These are phyloP conservation scores for Dendrolimus pini DNA, from an alignment of 2,888 invertebrate genomes.

Conservation along the genomic window DNA sequence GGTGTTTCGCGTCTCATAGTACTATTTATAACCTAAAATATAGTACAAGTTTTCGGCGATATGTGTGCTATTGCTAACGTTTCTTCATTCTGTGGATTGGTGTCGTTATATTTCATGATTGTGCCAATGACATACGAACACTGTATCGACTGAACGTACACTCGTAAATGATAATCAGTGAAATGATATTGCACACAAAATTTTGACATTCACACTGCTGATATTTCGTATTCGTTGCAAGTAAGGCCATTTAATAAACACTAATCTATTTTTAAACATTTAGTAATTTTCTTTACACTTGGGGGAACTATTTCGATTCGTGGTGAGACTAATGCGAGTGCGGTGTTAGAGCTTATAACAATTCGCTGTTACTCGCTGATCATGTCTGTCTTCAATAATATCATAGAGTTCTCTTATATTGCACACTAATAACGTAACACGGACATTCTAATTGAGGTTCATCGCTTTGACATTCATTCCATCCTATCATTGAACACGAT, in stretches of 20 bases:
- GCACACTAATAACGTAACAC: slow-evolving; percentile 75
- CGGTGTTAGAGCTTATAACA: slow-evolving; percentile 62
- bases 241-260: slow-evolving; percentile 77
- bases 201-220: slow-evolving; percentile 76
- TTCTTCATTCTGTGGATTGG: slow-evolving; percentile 69
- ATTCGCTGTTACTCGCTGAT: slow-evolving; percentile 56
- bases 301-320: slow-evolving; percentile 66
- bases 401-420: slow-evolving; percentile 53
- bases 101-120: slow-evolving; percentile 67
- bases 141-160: slow-evolving; percentile 63
- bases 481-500: slow-evolving; percentile 65
- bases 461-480: slow-evolving; percentile 76
- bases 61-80: slow-evolving; percentile 75
- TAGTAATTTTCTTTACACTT: slow-evolving; percentile 72
- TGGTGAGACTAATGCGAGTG: slow-evolving; percentile 70
- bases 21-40: slow-evolving; percentile 78
- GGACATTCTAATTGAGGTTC: slow-evolving; percentile 74
- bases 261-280: slow-evolving; percentile 77
- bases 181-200: slow-evolving; percentile 75
- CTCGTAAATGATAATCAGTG: slow-evolving; percentile 67
- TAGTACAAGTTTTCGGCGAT: slow-evolving; percentile 77
- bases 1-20: slow-evolving; percentile 74
- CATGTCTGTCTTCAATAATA: slow-evolving; percentile 34
- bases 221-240: slow-evolving; percentile 75
- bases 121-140: slow-evolving; percentile 69